Evolutionary conservation across 2,888 invertebrate species (phyloP).

Genomic region (Heliconius cydno): DNA sequence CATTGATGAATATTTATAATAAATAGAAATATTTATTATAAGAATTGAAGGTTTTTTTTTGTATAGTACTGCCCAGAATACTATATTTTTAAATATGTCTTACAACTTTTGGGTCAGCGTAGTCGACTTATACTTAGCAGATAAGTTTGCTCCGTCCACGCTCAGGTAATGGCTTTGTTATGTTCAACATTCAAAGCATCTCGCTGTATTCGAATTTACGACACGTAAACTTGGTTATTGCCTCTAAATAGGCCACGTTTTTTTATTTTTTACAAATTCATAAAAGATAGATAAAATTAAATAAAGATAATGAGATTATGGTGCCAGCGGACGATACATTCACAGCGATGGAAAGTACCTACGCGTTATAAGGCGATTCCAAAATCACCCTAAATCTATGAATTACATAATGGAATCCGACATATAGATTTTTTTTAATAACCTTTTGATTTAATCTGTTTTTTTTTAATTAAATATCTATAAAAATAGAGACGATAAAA

Average conservation of each 20-base stretch:
- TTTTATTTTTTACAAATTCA: neutral
- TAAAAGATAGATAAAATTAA: neutral
- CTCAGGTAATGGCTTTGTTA: constrained; percentile 43
- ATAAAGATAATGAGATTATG: neutral
- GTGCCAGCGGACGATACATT: neutral
- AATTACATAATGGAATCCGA: neutral
- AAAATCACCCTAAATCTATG: neutral
- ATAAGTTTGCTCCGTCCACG: constrained; percentile 36
- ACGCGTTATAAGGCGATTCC: neutral
- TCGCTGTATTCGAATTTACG: constrained; percentile 3
- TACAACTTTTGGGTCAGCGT: constrained; percentile 32
- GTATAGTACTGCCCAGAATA: neutral
- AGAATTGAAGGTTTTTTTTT: neutral
- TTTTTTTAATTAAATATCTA: no score
- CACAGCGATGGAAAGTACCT: no score
- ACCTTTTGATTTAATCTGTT: no score
- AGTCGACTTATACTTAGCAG: constrained; percentile 37
- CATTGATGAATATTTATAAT: neutral
- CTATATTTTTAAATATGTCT: neutral
- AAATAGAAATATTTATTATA: neutral
- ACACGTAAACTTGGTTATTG: neutral
- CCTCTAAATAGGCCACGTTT: neutral
- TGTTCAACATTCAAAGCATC: constrained; percentile 30
- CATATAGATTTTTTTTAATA: no score
- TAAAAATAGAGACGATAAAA: no score